These are phyloP conservation scores for Leptinotarsa texana DNA, from an alignment of 1,140 invertebrate species.

Conservation along the genomic window DNA sequence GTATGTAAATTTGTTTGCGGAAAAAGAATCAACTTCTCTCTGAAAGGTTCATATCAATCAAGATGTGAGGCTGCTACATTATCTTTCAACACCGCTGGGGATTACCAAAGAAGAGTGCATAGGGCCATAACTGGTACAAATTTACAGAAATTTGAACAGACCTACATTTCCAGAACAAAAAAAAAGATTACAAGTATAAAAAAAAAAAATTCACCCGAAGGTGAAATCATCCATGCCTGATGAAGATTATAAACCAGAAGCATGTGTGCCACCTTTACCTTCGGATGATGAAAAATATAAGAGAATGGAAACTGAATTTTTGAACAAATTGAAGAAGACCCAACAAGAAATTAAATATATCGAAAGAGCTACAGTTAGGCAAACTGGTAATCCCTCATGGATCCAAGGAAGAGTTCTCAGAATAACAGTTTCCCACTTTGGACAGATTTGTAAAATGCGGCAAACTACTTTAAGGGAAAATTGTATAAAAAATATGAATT, in stretches of 20 bases:
- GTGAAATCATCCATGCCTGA: too few relatives aligned
- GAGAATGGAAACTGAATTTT: too few relatives aligned
- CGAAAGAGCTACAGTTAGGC: not conserved
- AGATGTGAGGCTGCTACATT: not conserved
- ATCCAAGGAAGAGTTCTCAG: not conserved
- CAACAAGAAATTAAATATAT: not conserved
- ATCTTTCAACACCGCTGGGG: too few relatives aligned
- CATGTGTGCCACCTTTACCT: too few relatives aligned
- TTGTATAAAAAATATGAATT: not conserved
- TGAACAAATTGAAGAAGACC: not conserved
- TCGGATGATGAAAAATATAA: too few relatives aligned
- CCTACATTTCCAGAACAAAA: too few relatives aligned
- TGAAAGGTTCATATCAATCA: not conserved
- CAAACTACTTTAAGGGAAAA: not conserved
- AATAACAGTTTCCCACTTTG: not conserved
- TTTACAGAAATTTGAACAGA: too few relatives aligned
- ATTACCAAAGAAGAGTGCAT: too few relatives aligned
- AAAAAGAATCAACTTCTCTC: not conserved
- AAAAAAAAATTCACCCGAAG: too few relatives aligned
- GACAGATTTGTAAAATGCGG: not conserved
- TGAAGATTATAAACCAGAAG: too few relatives aligned
- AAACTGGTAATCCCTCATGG: not conserved
- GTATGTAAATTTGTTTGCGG: conserved; percentile 8
- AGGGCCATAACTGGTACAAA: too few relatives aligned
- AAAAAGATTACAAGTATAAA: too few relatives aligned